Conservation (phyloP, 2,113 vertebrate genomes). For the Brachyhypopomus occidentalis region DNA sequence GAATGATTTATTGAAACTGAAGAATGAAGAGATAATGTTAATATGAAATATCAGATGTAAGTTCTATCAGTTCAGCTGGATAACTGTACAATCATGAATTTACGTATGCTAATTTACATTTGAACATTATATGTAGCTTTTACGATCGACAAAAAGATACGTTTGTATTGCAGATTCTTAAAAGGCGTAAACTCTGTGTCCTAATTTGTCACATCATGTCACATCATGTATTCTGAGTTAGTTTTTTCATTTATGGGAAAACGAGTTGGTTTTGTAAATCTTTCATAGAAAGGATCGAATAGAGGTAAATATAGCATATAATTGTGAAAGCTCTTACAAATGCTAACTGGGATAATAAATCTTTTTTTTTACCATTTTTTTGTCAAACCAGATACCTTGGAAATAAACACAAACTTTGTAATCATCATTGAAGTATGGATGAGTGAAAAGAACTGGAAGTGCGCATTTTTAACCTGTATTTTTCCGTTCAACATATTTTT, state of each 20-base stretch:
- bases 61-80: slow-evolving; percentile 18
- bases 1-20: background rate
- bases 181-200: background rate
- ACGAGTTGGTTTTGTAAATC: background rate
- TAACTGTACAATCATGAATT: slow-evolving; percentile 47
- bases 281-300: background rate
- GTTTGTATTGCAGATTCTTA: background rate
- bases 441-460: background rate
- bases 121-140: slow-evolving; percentile 43
- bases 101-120: slow-evolving; percentile 3
- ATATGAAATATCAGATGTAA: too few species aligned
- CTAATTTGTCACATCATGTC: background rate
- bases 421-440: background rate
- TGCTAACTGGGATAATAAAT: background rate
- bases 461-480: too few species aligned
- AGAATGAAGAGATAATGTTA: slow-evolving; percentile 7
- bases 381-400: background rate
- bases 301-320: background rate
- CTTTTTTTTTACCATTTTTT: background rate
- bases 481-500: too few species aligned
- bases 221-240: background rate
- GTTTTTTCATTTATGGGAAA: background rate
- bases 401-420: slow-evolving; percentile 22
- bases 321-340: background rate
- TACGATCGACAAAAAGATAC: slow-evolving; percentile 14